Evolutionary conservation across 1,140 invertebrate genomes (phyloP), one percentile per base, ranked within the genome.

Genomic region (Philopotamus ludificatus): DNA sequence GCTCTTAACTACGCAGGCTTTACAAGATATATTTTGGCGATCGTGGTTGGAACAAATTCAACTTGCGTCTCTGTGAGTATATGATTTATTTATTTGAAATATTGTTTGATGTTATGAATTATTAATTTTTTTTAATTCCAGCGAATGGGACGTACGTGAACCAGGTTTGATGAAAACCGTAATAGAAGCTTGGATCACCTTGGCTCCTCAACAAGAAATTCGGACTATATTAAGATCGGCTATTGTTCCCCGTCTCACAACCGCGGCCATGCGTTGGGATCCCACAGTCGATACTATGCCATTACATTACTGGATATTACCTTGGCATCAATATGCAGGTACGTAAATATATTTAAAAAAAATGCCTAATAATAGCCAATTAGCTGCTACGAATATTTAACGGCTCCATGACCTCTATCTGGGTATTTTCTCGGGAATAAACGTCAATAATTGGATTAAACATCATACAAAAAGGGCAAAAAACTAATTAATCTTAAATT

Each of bases 301-400:
- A 1, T 93, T 99, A 68, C 95, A 99, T 78, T 85, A 88, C 4
- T 99, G 97, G 97, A 87, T 98, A 60, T 89, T 97, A 78, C 97
- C 97, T 0, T 99, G 97, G 97, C 82, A 80, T 51, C 66, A 71
- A 0, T 58, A 73, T 3, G 76, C 76, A 4, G 77, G 77, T 76
- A n/a, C n/a, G n/a, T n/a, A n/a, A n/a, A n/a, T n/a, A n/a, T n/a
- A n/a, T n/a, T n/a, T n/a, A n/a, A n/a, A n/a, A n/a, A n/a, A n/a
- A n/a, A n/a, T n/a, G n/a, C n/a, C n/a, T n/a, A n/a, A n/a, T n/a
- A n/a, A n/a, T n/a, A n/a, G n/a, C n/a, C n/a, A n/a, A n/a, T n/a
- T n/a, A n/a, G n/a, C n/a, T n/a, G n/a, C n/a, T n/a, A 41, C 34
- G n/a, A 41, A 41, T n/a, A 9, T n/a, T 41, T 41, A n/a, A n/a